Evolutionary conservation across 1,140 invertebrate species (phyloP), one percentile per base, ranked within the genome.

Genomic region (Rhyzopertha dominica): DNA sequence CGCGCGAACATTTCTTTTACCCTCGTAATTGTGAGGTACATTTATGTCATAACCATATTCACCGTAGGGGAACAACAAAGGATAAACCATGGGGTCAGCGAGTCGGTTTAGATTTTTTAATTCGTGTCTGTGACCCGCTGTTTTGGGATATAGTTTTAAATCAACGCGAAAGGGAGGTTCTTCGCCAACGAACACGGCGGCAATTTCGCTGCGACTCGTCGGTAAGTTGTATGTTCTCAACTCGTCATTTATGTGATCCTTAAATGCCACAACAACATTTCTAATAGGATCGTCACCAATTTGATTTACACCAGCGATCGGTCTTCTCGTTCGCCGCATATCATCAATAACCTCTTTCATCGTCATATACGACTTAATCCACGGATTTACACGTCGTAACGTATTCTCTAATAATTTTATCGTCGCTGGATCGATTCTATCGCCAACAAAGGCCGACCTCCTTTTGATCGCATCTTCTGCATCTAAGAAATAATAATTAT

Each of bases 231-330:
- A 31, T 7, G 12, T 31, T 31, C 29, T 31, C 29, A 8, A 8
- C 12, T 5, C 16, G 29, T 5, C 5, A 13, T 31, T 5, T 16
- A 31, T 31, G 29, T 31, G 5, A 5, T 5, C n/a, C n/a, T 35
- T 8, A 12, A 31, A 31, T 31, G n/a, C 29, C n/a, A 31, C 12
- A 31, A 31, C n/a, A 5, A 31, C 2, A n/a, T 2, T 35, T 13
- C 16, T 4, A n/a, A 31, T 5, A 7, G 5, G n/a, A 31, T 31
- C 16, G n/a, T n/a, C n/a, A n/a, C n/a, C n/a, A n/a, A n/a, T n/a
- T n/a, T n/a, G n/a, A n/a, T n/a, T 63, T 5, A n/a, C 5, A 38
- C 12, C 18, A n/a, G 13, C 18, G n/a, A 36, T 16, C 20, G 13
- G 13, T 17, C 10, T 5, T 4, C 20, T 4, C 18, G 5, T 5